Evolutionary conservation across 2,797 vertebrate genomes (phyloP), one percentile per base, ranked within the genome.

Genomic region (Parauchenoglanis ngamensis): DNA sequence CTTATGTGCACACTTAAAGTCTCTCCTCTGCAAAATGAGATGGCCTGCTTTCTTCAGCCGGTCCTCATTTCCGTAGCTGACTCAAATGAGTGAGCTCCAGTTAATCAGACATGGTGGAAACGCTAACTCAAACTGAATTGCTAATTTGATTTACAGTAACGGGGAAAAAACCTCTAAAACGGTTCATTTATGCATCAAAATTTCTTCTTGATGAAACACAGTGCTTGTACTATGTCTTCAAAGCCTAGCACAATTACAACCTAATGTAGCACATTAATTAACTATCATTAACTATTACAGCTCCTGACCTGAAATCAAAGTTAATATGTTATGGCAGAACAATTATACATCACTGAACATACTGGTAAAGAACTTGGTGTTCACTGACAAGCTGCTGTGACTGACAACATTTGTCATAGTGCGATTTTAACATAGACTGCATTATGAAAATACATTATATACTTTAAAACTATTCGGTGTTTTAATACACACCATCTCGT

Each of bases 1-100:
- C 77, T 79, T 79, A 54, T 11, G 54, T 13, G 77, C 56, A 61
- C 78, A 61, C 79, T 65, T 65, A n/a, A 81, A 46, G 59, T 25
- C 1, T 46, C 23, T 35, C 83, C 7, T 12, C 49, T 23, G 82
- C 82, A 70, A 84, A 84, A 35, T 56, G 49, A 84, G 28, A 70
- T 10, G 19, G n/a, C 4, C 31, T 46, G n/a, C 63, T 72, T 72
- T 73, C 17, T 73, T 83, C 40, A 68, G 79, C 54, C 46, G 21
- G 44, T 3, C 46, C 35, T 28, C 25, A 57, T 70, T 54, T 76
- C 40, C 2, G n/a, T 70, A 68, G 17, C 46, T 7, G 46, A 54
- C 25, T 54, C 65, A 56, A 35, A 35, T 7, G 28, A 25, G 4
- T 11, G 49, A 52, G 73, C 12, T 76, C 46, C 6, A 28, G 10